These are phyloP conservation scores for Nilaparvata lugens DNA, from an alignment of 1,140 invertebrate species.

Conservation along the genomic window DNA sequence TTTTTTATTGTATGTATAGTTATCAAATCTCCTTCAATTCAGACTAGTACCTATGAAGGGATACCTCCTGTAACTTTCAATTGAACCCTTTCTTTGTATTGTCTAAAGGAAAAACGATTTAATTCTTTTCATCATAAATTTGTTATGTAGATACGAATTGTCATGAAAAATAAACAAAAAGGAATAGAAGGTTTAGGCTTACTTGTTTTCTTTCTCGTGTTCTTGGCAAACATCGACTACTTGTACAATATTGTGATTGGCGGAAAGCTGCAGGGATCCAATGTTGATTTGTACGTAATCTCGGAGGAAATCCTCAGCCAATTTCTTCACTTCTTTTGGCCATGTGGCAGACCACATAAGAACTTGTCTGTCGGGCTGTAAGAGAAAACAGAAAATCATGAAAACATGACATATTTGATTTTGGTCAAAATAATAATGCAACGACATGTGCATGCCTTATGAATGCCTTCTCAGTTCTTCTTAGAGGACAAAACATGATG, in stretches of 20 bases:
- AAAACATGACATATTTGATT: too few species aligned
- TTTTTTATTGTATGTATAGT: too few species aligned
- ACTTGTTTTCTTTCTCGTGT: constrained; percentile 62
- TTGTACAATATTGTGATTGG: constrained; percentile 97
- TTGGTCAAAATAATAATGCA: too few species aligned
- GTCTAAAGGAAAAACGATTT: too few species aligned
- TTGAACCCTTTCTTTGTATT: too few species aligned
- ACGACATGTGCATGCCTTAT: too few species aligned
- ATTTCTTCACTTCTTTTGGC: constrained; percentile 92
- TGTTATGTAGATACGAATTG: too few species aligned
- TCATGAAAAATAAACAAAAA: too few species aligned
- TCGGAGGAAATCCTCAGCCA: constrained; percentile 92
- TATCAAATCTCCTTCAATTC: too few species aligned
- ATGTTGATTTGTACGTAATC: constrained; percentile 96
- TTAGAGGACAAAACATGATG: background rate
- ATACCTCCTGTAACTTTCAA: too few species aligned
- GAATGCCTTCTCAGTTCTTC: constrained; percentile 1
- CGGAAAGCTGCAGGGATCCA: constrained; percentile 84
- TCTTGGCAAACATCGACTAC: constrained; percentile 93
- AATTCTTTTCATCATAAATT: too few species aligned
- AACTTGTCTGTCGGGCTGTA: constrained; percentile 63
- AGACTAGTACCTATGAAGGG: too few species aligned
- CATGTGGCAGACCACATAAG: constrained; percentile 99
- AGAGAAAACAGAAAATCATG: constrained; percentile 29
- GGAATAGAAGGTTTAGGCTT: background rate